Evolutionary conservation across 2,888 invertebrate genomes (phyloP).

Genomic region (Andrena bucephala): DNA sequence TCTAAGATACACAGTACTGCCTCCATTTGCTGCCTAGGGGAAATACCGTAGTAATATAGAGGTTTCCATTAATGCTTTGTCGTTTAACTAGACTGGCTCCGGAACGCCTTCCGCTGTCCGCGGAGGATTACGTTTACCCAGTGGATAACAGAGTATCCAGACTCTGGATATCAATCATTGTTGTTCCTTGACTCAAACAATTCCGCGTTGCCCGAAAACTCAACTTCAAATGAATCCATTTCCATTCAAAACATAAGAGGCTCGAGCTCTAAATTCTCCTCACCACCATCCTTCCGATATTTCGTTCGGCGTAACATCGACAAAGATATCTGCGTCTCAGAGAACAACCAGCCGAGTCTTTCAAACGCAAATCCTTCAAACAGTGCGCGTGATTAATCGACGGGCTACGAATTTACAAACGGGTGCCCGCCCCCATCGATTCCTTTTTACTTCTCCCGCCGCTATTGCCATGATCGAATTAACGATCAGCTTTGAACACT

Average conservation of each 20-base stretch:
- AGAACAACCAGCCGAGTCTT: background rate
- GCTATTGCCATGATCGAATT: conserved; percentile 77
- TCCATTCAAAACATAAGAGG: background rate
- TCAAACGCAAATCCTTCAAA: conserved; percentile 31
- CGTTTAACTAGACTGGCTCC: conserved; percentile 65
- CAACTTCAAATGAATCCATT: background rate
- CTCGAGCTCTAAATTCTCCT: background rate
- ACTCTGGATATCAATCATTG: conserved; percentile 22
- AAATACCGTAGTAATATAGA: conserved; percentile 72
- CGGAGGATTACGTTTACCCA: conserved; percentile 59
- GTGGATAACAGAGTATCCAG: background rate
- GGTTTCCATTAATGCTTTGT: conserved; percentile 78
- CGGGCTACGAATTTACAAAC: conserved; percentile 49
- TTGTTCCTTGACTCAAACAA: background rate
- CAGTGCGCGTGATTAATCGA: conserved; percentile 57
- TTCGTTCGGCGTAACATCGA: background rate
- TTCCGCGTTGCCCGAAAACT: too few relatives aligned
- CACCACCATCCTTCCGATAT: background rate
- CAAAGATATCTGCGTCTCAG: background rate
- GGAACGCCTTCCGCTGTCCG: conserved; percentile 52
- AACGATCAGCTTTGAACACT: conserved; percentile 78
- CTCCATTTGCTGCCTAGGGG: conserved; percentile 59
- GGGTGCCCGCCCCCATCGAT: conserved; percentile 32
- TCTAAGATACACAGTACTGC: conserved; percentile 72
- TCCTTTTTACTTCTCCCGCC: conserved; percentile 58